Base-by-base conservation (phyloP, 2,113 vertebrate genomes). In the Bostrychus sinensis region DNA sequence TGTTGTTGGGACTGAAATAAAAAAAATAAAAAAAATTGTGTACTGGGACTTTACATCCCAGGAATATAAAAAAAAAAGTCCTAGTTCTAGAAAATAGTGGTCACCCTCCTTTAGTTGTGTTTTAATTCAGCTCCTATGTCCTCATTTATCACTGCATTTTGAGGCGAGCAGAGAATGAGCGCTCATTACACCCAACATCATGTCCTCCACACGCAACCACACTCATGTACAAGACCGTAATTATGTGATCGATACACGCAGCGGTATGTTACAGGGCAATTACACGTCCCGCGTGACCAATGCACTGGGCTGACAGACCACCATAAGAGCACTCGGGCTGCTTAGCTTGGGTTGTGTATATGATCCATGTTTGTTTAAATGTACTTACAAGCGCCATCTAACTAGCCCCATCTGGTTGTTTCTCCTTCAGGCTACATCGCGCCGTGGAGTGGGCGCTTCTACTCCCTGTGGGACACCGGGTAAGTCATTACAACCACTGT, bases 361-460 rank as follows among this genome's bases (percentile, higher is more conserved):
- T 32, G 53, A 55, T 55, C 16, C 17, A 28, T 30, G 30, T 45
- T 42, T 51, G 62, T 66, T 34, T 61, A 50, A 60, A 38, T 34
- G 16, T 39, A 22, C 17, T n/a, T 42, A 9, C 19, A 10, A 54
- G 16, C 56, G 2, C 22, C 5, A 22, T 56, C 37, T 53, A 38
- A 68, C 59, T 13, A 42, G 19, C 7, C 43, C 45, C 30, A 38
- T 58, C 36, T 61, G 50, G 51, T 36, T 13, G 41, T 55, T 3
- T 41, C 53, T 7, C 53, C 83, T 81, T 78, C 88, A 98, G 96
- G 96, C 75, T 95, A 98, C 87, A 98, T 98, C 70, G 96, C 95
- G 75, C 96, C 96, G 3, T 98, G 96, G 96, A 98, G 96, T 86
- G 95, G 96, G 54, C 94, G 96, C 54, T 98, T 98, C 91, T 98